Conservation (phyloP, 2,888 invertebrate species). For the Drosophila quasianomalipes region DNA sequence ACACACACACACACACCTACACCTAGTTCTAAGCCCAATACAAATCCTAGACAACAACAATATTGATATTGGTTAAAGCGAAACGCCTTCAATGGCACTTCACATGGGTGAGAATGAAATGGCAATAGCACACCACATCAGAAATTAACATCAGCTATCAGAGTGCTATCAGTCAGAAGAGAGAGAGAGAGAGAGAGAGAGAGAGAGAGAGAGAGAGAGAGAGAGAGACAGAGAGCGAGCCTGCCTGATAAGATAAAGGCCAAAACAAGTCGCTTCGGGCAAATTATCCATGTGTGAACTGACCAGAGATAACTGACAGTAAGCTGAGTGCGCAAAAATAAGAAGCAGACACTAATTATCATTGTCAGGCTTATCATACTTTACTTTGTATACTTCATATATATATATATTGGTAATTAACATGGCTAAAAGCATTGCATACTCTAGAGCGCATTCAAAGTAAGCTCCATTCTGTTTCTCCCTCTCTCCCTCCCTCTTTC, state of each 20-base stretch:
- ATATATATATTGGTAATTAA: conserved; percentile 11
- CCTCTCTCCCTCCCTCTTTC: background rate
- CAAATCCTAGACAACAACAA: conserved; percentile 43
- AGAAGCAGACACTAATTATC: conserved; percentile 8
- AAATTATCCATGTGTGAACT: conserved; percentile 44
- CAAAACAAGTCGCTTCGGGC: conserved; percentile 20
- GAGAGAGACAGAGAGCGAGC: background rate
- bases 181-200: background rate
- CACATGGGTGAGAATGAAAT: conserved; percentile 27
- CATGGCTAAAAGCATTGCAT: conserved; percentile 46
- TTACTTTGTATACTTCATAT: background rate
- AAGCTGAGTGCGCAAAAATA: conserved; percentile 14
- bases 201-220: background rate
- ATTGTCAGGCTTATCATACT: background rate
- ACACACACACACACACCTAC: conserved; percentile 3
- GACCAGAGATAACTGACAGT: conserved; percentile 35
- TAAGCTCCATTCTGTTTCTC: background rate
- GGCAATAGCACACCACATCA: conserved; percentile 16
- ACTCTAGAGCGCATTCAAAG: conserved; percentile 41
- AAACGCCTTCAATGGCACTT: conserved; percentile 27
- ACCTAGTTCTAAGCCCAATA: conserved; percentile 9
- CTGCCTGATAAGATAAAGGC: conserved; percentile 56
- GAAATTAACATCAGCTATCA: conserved; percentile 54
- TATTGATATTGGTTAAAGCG: conserved; percentile 15
- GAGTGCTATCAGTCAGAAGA: conserved; percentile 35